phyloP scores from a whole-genome alignment of 2,113 vertebrate species.

The Urocolius indicus region DNA sequence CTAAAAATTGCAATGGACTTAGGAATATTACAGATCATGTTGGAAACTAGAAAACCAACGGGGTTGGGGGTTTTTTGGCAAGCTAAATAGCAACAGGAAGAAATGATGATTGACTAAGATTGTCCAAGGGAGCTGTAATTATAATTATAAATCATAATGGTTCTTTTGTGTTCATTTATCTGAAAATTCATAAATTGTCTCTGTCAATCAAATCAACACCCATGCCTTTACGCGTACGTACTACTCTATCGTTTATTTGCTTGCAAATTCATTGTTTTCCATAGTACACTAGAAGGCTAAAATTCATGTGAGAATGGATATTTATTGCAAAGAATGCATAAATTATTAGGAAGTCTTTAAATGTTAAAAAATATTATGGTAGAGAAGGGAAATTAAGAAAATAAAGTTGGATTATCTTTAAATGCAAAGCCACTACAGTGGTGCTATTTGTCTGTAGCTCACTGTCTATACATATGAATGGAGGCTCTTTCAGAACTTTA shows the following conservation, averaged over 20 bases:
- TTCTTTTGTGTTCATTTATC: slow-evolving; percentile 8
- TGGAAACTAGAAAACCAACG: neutral
- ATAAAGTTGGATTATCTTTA: neutral
- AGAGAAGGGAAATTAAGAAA: neutral
- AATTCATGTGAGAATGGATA: neutral
- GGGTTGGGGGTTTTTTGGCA: neutral
- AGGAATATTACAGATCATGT: neutral
- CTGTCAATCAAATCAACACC: neutral
- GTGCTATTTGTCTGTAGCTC: neutral
- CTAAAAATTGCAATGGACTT: neutral
- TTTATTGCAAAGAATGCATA: neutral
- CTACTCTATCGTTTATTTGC: neutral
- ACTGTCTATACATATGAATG: neutral
- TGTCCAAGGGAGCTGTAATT: neutral
- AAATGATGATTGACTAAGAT: neutral
- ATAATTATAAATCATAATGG: neutral
- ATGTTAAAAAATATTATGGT: neutral
- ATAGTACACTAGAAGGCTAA: neutral
- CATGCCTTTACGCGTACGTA: neutral
- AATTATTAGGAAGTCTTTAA: neutral
- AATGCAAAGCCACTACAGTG: neutral
- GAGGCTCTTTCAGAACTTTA: neutral
- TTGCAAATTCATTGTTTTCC: neutral
- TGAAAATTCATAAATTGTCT: neutral
- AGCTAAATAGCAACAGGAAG: neutral